Base-by-base conservation (phyloP, 2,797 vertebrate genomes). In the Apodemus agrarius region DNA sequence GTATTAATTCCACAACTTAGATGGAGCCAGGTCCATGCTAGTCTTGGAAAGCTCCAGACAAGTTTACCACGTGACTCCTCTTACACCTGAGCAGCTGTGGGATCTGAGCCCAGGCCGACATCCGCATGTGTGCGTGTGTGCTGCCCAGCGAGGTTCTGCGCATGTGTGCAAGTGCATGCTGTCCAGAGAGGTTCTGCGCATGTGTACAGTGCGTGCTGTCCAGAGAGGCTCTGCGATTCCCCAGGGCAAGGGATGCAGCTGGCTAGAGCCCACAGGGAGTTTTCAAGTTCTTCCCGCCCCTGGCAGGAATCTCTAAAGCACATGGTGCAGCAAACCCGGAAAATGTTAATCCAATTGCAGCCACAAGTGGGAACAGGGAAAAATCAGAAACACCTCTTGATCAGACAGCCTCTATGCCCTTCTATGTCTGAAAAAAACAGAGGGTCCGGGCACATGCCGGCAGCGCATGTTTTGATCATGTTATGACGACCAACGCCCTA, bases 241-340 rank as follows among this genome's bases (percentile, higher is more conserved):
- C 7, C 40, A 76, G 75, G 29, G 2, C 21, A 52, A 43, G 52
- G 49, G 65, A 31, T 7, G 31, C 3, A 31, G 59, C 26, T 31
- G 9, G 65, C 14, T 9, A 4, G 90, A 84, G 24, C 26, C 43
- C 21, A 13, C 8, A 0, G 3, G 46, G 22, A 83, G 43, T 63
- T 57, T 52, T 65, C 13, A 61, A 72, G 57, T 84, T 88, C 63
- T 81, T 89, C 61, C 61, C 14, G 80, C 19, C n/a, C 3, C 26
- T 57, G 54, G 79, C 21, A 93, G 91, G 40, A 94, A 91, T 61
- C 52, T 65, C 79, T 54, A 61, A 54, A 63, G 59, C 31, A 43
- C 72, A 61, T 43, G 43, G 75, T 43, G n/a, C 26, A 65, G 63
- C n/a, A 79, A 54, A 9, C 34, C 37, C 67, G 3, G 2, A 37